Percentiles rank a stretch among this genome's conserved stretches.
Conservation (phyloP, 2,113 vertebrate species). For the Chloroceryle aenea region DNA sequence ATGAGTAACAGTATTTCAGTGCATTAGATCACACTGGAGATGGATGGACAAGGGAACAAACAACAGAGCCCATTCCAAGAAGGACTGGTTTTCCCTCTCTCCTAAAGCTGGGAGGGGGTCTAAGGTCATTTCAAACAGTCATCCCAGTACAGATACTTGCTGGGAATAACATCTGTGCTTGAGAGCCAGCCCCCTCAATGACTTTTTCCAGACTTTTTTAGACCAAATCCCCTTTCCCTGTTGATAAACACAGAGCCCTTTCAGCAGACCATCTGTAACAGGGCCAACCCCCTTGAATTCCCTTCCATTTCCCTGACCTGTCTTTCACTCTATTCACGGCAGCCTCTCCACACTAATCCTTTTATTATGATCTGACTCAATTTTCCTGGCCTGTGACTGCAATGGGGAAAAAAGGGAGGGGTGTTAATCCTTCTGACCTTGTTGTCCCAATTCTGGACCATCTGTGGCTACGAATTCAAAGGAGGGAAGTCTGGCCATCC, state of each 20-base stretch:
- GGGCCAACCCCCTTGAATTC: background rate
- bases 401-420: background rate
- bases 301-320: conserved; percentile 36
- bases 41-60: background rate
- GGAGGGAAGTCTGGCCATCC: background rate
- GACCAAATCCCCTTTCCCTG: background rate
- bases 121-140: background rate
- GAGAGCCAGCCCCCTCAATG: background rate
- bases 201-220: background rate
- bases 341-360: conserved; percentile 44
- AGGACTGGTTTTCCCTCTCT: background rate
- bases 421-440: conserved; percentile 43
- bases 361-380: conserved; percentile 60
- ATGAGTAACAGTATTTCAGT: background rate
- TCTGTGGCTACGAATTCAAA: conserved; percentile 28
- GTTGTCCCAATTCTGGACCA: conserved; percentile 42
- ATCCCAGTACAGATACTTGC: background rate
- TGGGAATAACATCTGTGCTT: background rate
- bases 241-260: conserved; percentile 5
- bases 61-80: background rate
- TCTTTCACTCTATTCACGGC: background rate
- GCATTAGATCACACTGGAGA: background rate
- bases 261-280: conserved; percentile 7
- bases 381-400: conserved; percentile 40
- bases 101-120: background rate